Base-by-base conservation (phyloP, 1,140 invertebrate species). In the Caerostris darwini region DNA sequence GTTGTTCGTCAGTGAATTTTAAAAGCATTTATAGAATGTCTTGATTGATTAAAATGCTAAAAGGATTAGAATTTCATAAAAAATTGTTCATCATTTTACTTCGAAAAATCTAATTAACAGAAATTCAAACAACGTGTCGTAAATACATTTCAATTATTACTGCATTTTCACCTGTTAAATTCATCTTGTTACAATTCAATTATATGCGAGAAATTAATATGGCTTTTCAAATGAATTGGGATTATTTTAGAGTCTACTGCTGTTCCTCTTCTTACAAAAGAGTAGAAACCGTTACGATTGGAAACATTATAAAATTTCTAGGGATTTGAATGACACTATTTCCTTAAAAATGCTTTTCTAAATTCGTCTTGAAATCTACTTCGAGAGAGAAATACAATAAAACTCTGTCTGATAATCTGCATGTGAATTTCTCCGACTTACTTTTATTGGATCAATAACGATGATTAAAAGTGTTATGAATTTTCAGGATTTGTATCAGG, bases 261-360 rank as follows among this genome's bases (percentile, higher is more conserved):
- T 83, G 14, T 83, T 57, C n/a, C 57, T 17, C 56, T 83, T 83
- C 56, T 88, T 88, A 34, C 59, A 88, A 58, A 88, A 88, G 58
- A 64, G 61, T 88, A 10, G 77, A 91, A 91, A 81, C 90, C 90
- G 10, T 77, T 91, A 19, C 56, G 17, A 59, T 82, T 8, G 69
- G 71, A 53, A 81, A 57, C 54, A 17, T 91, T 81, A 91, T 91
- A 91, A 81, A 91, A 82, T 91, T 88, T 91, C 64, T n/a, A 58
- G 54, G 53, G 90, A 91, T 91, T 59, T 81, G 17, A 91, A 91
- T 81, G 34, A 82, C 57, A 82, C n/a, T 34, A 53, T 61, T 56
- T 91, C 34, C 59, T 77, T 50, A 91, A 91, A 91, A 91, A 91
- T 91, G 57, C 34, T 50, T 61, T 61, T 81, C 56, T 17, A 61